phyloP scores from a whole-genome alignment of 2,797 vertebrate genomes.

The Pseudomugil tenellus region DNA sequence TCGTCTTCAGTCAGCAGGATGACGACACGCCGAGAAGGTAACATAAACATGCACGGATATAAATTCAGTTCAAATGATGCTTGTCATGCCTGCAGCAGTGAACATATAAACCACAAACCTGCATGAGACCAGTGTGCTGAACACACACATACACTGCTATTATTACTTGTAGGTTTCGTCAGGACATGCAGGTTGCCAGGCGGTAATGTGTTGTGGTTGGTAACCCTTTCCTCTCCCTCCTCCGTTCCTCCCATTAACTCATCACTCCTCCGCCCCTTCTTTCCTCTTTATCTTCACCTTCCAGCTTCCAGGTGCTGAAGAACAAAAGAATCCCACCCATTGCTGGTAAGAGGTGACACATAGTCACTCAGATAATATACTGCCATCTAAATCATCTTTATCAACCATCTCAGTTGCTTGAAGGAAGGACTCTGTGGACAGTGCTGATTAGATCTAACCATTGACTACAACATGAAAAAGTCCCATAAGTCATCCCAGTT shows the following conservation, averaged over 20 bases:
- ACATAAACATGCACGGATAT: slow-evolving; percentile 13
- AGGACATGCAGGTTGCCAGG: slow-evolving; percentile 70
- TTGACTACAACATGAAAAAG: slow-evolving; percentile 16
- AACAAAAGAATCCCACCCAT: neutral
- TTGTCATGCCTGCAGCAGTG: slow-evolving; percentile 27
- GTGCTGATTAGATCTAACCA: slow-evolving; percentile 15
- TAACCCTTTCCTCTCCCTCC: slow-evolving; percentile 59
- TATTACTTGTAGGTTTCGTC: slow-evolving; percentile 57
- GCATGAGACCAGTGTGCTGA: slow-evolving; percentile 26
- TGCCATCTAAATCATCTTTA: slow-evolving; percentile 12
- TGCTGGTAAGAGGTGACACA: slow-evolving; percentile 16
- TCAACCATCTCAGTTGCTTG: slow-evolving; percentile 10
- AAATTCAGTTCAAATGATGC: slow-evolving; percentile 50
- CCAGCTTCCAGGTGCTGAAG: slow-evolving; percentile 47
- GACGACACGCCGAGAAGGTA: slow-evolving; percentile 16
- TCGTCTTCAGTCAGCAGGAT: slow-evolving; percentile 29
- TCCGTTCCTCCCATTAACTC: slow-evolving; percentile 17
- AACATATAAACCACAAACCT: slow-evolving; percentile 51
- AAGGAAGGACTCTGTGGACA: slow-evolving; percentile 10
- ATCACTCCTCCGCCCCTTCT: slow-evolving; percentile 9
- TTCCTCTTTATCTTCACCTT: slow-evolving; percentile 33
- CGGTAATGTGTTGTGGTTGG: slow-evolving; percentile 64
- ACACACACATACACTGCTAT: slow-evolving; percentile 29
- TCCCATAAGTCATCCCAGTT: neutral
- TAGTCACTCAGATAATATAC: slow-evolving; percentile 4